Conservation (phyloP, 2,888 invertebrate species). For the Rhagonycha fulva region DNA sequence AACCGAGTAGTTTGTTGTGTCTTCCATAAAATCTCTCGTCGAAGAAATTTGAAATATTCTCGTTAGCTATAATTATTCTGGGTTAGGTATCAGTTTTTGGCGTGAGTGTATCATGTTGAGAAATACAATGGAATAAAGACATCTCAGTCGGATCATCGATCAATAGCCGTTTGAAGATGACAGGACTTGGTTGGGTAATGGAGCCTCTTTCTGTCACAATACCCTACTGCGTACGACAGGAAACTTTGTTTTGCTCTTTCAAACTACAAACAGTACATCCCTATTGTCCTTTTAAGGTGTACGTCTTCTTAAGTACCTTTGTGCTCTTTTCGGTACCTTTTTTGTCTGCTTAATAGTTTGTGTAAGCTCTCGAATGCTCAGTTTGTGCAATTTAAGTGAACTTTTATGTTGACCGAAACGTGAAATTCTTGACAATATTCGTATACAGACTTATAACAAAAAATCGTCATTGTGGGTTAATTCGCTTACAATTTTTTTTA, state of each 20-base stretch:
- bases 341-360: neutral
- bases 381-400: neutral
- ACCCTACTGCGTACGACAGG: conserved; percentile 29
- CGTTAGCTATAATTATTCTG: neutral
- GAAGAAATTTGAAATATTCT: neutral
- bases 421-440: neutral
- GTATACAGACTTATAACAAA: neutral
- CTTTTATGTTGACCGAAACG: neutral
- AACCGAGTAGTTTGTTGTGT: neutral
- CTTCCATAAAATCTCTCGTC: neutral
- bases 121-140: conserved; percentile 1
- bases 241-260: conserved; percentile 31
- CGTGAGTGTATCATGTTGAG: neutral
- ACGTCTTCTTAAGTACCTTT: conserved; percentile 14
- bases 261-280: conserved; percentile 28
- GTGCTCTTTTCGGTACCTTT: conserved; percentile 30
- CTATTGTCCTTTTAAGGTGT: conserved; percentile 32
- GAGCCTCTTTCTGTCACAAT: conserved; percentile 33
- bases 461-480: neutral
- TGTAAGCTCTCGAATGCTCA: neutral
- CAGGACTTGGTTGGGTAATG: conserved; percentile 30
- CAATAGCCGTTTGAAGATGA: neutral
- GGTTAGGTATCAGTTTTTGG: neutral
- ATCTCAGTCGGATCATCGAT: neutral
- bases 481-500: neutral